Evolutionary conservation across 2,888 invertebrate species (phyloP).

Genomic region (Endotricha flammealis): DNA sequence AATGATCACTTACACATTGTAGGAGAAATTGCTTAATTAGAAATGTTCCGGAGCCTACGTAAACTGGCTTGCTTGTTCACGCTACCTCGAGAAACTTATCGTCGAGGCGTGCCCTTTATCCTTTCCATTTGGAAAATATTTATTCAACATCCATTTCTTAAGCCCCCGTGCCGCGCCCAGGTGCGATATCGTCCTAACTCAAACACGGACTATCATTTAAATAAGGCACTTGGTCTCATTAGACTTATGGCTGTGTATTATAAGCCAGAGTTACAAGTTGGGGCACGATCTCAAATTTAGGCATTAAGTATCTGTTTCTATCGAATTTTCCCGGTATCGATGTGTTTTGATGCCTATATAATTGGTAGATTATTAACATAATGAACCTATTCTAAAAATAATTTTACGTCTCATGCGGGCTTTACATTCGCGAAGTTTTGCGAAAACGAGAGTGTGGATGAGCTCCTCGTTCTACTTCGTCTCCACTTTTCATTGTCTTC

Average conservation of each 20-base stretch:
- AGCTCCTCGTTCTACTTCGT: no score
- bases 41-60: slow-evolving; percentile 53
- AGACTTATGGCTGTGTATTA: slow-evolving; percentile 31
- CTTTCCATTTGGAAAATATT: slow-evolving; percentile 71
- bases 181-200: slow-evolving; percentile 68
- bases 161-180: slow-evolving; percentile 60
- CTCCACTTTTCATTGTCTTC: no score
- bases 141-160: slow-evolving; percentile 72
- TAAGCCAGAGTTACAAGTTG: no score
- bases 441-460: no score
- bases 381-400: no score
- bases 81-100: slow-evolving; percentile 59
- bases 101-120: slow-evolving; percentile 64
- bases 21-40: slow-evolving; percentile 55
- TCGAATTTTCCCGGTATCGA: no score
- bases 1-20: slow-evolving; percentile 23
- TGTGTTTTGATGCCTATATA: no score
- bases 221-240: slow-evolving; percentile 63
- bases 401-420: no score
- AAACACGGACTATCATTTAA: slow-evolving; percentile 67
- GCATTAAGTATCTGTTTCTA: no score
- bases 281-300: no score
- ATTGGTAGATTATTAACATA: no score
- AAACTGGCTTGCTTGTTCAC: slow-evolving; percentile 55
- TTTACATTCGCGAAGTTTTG: no score